Percentiles rank a stretch among this genome's conserved stretches.
These are phyloP conservation scores for Otocyon megalotis DNA, from an alignment of 2,113 vertebrate genomes.

Conservation along the genomic window DNA sequence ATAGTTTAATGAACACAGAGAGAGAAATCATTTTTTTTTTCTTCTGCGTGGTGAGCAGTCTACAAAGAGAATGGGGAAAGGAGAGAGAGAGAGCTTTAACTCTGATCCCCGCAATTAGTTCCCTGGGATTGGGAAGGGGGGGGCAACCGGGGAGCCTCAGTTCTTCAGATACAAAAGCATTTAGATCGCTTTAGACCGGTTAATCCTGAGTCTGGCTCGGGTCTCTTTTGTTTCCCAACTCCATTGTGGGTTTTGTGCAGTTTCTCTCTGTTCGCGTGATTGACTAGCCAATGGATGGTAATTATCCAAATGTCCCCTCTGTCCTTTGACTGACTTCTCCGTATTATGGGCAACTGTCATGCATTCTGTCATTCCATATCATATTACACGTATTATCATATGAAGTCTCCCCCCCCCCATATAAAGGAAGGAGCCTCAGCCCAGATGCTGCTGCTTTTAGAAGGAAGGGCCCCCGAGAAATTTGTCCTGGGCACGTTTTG, in stretches of 20 bases:
- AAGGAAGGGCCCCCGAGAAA: slow-evolving; percentile 83
- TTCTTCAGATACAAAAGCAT: slow-evolving; percentile 92
- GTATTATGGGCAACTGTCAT: slow-evolving; percentile 92
- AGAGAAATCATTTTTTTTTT: slow-evolving; percentile 86
- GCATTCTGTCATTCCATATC: slow-evolving; percentile 92
- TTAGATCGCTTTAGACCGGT: slow-evolving; percentile 93
- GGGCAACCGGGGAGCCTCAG: slow-evolving; percentile 87
- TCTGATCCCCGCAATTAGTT: slow-evolving; percentile 91
- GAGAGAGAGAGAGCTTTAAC: slow-evolving; percentile 89
- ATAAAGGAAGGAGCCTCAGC: slow-evolving; percentile 88
- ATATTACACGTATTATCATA: slow-evolving; percentile 93
- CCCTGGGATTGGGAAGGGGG: slow-evolving; percentile 87
- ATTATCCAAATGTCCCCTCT: slow-evolving; percentile 94
- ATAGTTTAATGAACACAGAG: slow-evolving; percentile 89
- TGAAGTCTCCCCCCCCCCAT: slow-evolving; percentile 85
- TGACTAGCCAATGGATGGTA: slow-evolving; percentile 93
- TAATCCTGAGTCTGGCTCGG: slow-evolving; percentile 92
- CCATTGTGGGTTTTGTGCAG: slow-evolving; percentile 92
- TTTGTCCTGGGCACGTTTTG: slow-evolving; percentile 85
- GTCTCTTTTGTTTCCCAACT: slow-evolving; percentile 92
- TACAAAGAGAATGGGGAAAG: slow-evolving; percentile 85
- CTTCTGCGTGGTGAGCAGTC: slow-evolving; percentile 85
- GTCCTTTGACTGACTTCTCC: slow-evolving; percentile 92
- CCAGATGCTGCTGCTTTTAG: slow-evolving; percentile 89
- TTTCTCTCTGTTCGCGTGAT: slow-evolving; percentile 91